Base-by-base conservation (phyloP, 1,140 invertebrate species). In the Cecropterus lyciades region DNA sequence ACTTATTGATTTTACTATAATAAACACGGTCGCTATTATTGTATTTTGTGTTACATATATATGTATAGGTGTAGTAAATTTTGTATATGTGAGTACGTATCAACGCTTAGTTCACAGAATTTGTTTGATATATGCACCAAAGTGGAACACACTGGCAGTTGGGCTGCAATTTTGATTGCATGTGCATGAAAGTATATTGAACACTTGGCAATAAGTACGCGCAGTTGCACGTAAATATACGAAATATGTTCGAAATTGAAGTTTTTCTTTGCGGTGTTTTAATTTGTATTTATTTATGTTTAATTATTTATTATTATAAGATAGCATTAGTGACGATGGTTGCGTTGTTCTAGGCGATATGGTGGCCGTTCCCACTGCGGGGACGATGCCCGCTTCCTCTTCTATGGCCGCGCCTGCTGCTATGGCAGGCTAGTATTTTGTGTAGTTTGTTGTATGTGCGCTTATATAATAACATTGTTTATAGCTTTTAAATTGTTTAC, bases 281-380 rank as follows among this genome's bases (percentile, higher is more conserved):
- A 16, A 37, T 51, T 20, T 42, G 7, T 15, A n/a, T 55, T 3
- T 53, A 45, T 46, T 24, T 17, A 13, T 15, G 48, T 45, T 49
- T 20, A 10, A 51, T 51, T 51, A 16, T 53, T 53, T 14, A 45
- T 55, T 20, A 33, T 9, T 10, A 11, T 55, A 37, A 14, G 15
- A 10, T 33, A 46, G 62, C 51, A 3, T 46, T 52, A 24, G 53
- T 48, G n/a, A 20, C 45, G 20, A 45, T 20, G 59, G 27, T 24
- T 59, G 43, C 40, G 65, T 71, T 85, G 67, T 85, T 86, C 60
- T 85, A 90, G 87, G 86, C 64, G 87, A 89, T 72, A 83, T 86
- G 81, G 73, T 77, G 69, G 78, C 80, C 1, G 84, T 80, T 65
- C 78, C 80, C 46, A 70, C 80, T 6, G 65, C 75, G 15, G 74